Conservation (phyloP, 2,113 vertebrate species). For the Scopus umbretta region DNA sequence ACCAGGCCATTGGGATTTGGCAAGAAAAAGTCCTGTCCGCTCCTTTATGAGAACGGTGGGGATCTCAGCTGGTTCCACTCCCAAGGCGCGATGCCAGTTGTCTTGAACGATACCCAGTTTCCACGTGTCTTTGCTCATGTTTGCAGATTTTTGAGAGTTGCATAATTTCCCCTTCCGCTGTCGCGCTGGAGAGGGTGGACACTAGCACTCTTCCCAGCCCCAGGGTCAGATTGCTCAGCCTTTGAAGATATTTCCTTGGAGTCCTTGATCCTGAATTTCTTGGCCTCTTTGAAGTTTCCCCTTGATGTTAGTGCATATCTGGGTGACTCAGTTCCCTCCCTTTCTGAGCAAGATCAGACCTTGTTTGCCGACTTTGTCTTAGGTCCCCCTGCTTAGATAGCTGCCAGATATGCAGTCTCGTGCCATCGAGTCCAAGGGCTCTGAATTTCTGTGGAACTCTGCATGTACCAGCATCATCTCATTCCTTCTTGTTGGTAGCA, state of each 20-base stretch:
- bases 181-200: neutral
- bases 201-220: constrained; percentile 25
- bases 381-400: neutral
- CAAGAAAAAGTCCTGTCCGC: neutral
- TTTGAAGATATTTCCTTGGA: constrained; percentile 57
- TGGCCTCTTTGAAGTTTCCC: constrained; percentile 53
- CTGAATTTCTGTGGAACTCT: neutral
- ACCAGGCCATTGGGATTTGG: neutral
- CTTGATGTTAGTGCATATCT: constrained; percentile 24
- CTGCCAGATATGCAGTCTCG: neutral
- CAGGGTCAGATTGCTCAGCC: constrained; percentile 48
- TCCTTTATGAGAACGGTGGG: neutral
- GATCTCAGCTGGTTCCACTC: neutral
- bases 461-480: fast-evolving
- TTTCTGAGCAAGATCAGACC: neutral
- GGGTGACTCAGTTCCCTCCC: constrained; percentile 28
- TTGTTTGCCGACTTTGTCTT: constrained; percentile 28
- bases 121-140: neutral
- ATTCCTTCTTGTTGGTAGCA: neutral
- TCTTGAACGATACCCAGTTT: neutral
- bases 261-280: constrained; percentile 42
- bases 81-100: neutral
- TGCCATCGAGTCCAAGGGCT: neutral
- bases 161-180: neutral
- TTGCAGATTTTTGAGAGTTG: constrained; percentile 22